Evolutionary conservation across 1,140 invertebrate species (phyloP), one percentile per base, ranked within the genome.

Genomic region (Pomacea maculata): DNA sequence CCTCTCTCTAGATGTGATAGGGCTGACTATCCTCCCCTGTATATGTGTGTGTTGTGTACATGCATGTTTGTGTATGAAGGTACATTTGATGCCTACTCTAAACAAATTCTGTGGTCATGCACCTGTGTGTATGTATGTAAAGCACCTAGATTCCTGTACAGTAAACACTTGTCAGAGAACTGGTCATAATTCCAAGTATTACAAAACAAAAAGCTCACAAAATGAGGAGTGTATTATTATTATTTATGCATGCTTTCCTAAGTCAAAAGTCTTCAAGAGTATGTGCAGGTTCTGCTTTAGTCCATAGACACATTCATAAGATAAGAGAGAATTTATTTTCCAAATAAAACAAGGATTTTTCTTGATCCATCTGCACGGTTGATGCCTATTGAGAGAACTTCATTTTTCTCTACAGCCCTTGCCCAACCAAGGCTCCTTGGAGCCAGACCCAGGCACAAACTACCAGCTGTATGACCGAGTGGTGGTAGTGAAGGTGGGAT

Each of bases 401-500:
- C n/a, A 19, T 29, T 78, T 67, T 63, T 70, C 52, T 68, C 85
- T 87, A 70, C 84, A 91, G 90, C 89, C 90, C 7, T 57, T 89
- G 21, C 71, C 84, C 5, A 86, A 84, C 21, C 86, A 87, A 77
- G 85, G 87, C 10, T 80, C 83, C 9, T 52, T 90, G 70, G 83
- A 93, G 4, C 94, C 95, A 0, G 96, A 97, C 91, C 91, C 93
- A 0, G 92, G 89, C 21, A 93, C 94, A 0, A 93, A 92, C 8
- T 95, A 94, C 88, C 85, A 92, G 82, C 86, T 99, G 68, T 95
- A 96, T 83, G 97, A 99, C 89, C 93, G 97, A 78, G 94, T 99
- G 65, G 94, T 98, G 5, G 94, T 95, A 85, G 93, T 96, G 0
- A 93, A 94, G 63, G 93, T 94, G 71, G 93, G 94, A 73, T 95